Evolutionary conservation across 2,797 vertebrate species (phyloP).

Genomic region (Ciconia nigra): DNA sequence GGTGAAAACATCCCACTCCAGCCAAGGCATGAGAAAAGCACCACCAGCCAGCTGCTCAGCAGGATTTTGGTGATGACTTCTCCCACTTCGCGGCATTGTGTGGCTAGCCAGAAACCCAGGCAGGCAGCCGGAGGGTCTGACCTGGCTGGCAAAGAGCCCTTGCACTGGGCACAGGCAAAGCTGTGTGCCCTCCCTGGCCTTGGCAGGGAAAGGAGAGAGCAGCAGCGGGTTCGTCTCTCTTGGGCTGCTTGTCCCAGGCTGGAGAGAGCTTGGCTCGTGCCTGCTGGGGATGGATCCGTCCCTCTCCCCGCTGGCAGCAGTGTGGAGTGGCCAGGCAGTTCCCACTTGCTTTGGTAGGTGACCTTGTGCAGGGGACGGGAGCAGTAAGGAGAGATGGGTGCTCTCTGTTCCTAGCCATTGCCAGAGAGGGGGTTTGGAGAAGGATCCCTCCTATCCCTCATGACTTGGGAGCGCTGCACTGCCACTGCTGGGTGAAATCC

Average conservation of each 20-base stretch:
- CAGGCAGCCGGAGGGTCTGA: rapidly evolving
- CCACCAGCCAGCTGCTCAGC: not conserved
- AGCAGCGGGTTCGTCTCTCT: rapidly evolving
- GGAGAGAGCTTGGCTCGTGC: not conserved
- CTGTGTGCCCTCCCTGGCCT: rapidly evolving
- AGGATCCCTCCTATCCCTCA: rapidly evolving
- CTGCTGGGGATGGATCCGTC: not conserved
- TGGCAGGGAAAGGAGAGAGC: not conserved
- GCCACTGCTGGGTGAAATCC: not conserved
- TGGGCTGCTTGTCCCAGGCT: not conserved
- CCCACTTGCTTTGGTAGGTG: not conserved
- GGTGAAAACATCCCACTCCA: not conserved
- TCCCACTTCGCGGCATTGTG: not conserved
- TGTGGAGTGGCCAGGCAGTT: not conserved
- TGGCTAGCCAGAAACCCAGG: not conserved
- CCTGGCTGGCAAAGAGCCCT: not conserved
- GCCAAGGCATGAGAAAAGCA: not conserved
- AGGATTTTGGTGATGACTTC: not conserved
- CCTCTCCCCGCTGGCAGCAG: not conserved
- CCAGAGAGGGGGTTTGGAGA: not conserved
- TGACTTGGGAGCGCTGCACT: not conserved
- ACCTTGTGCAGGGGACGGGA: not conserved
- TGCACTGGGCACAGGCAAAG: not conserved
- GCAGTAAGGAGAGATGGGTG: not conserved
- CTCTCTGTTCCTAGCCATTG: rapidly evolving